A percentile compares a stretch with the other conserved stretches of the same genome.
These are phyloP conservation scores for Stictocephala bisonia DNA, from an alignment of 2,888 invertebrate species.

Conservation along the genomic window DNA sequence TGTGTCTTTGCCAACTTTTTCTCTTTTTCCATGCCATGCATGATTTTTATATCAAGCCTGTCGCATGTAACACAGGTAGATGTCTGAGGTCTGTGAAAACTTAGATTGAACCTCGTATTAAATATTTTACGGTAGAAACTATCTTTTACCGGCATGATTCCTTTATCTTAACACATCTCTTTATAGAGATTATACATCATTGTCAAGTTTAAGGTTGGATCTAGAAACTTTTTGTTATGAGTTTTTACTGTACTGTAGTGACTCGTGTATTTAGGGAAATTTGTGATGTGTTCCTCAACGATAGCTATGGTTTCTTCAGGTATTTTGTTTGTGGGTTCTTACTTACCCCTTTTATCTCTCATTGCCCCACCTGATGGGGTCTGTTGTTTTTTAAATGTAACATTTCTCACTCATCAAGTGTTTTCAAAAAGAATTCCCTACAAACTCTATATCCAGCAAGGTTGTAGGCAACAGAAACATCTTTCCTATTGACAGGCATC, in stretches of 20 bases:
- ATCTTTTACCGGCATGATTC: conserved; percentile 12
- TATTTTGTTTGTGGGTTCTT: conserved; percentile 28
- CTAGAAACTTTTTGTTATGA: too few species aligned
- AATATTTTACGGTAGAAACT: too few species aligned
- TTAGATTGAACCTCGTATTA: conserved; percentile 39
- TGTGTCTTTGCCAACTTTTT: not conserved
- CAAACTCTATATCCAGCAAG: conserved; percentile 31
- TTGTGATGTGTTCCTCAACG: conserved; percentile 25
- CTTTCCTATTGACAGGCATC: not conserved
- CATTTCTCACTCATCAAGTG: conserved; percentile 25
- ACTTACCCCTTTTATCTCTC: conserved; percentile 33
- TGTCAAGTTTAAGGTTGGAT: too few species aligned
- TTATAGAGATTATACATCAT: conserved; percentile 31
- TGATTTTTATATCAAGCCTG: conserved; percentile 7
- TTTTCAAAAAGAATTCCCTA: conserved; percentile 25
- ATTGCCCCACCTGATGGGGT: not conserved
- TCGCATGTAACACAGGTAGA: conserved; percentile 24
- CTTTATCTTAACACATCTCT: conserved; percentile 26
- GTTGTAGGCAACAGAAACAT: not conserved
- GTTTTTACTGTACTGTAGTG: conserved; percentile 21
- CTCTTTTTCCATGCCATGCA: conserved; percentile 13
- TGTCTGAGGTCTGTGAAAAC: conserved; percentile 17
- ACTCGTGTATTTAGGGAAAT: conserved; percentile 34
- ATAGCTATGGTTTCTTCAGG: too few species aligned
- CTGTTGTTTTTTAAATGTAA: conserved; percentile 16